Conservation (phyloP, 2,113 vertebrate genomes). For the Sapajus apella region DNA sequence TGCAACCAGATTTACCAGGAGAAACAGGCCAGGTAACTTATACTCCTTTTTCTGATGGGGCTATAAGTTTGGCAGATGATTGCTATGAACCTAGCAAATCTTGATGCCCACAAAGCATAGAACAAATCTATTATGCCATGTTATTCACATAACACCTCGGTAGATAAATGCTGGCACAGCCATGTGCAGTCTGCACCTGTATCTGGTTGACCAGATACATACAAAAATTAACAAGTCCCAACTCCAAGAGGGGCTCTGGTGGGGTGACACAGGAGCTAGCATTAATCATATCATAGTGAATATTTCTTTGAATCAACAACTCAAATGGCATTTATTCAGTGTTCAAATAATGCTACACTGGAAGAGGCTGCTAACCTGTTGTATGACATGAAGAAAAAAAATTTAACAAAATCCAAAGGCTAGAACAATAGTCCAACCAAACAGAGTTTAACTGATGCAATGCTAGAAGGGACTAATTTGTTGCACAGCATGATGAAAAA, state of each 20-base stretch:
- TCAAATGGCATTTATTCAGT: background rate
- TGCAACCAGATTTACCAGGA: constrained; percentile 1
- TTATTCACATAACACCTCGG: background rate
- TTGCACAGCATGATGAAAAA: background rate
- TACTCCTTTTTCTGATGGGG: background rate
- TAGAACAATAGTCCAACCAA: background rate
- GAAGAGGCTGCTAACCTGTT: constrained; percentile 22
- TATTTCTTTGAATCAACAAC: constrained; percentile 17
- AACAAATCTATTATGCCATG: background rate
- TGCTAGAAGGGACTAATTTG: background rate
- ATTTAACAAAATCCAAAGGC: background rate
- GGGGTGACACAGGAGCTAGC: background rate
- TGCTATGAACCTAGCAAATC: background rate
- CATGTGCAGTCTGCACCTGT: background rate
- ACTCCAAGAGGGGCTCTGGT: background rate
- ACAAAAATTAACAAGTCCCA: background rate
- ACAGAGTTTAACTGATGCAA: constrained; percentile 2
- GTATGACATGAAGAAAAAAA: constrained; percentile 6
- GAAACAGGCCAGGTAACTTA: background rate
- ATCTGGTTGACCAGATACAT: background rate
- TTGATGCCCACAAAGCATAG: constrained; percentile 20
- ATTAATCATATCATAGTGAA: constrained; percentile 31
- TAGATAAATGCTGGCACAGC: background rate
- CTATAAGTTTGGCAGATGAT: background rate
- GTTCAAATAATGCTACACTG: background rate